Evolutionary conservation across 2,888 invertebrate species (phyloP), one percentile per base, ranked within the genome.

Genomic region (Torymus tubicola): DNA sequence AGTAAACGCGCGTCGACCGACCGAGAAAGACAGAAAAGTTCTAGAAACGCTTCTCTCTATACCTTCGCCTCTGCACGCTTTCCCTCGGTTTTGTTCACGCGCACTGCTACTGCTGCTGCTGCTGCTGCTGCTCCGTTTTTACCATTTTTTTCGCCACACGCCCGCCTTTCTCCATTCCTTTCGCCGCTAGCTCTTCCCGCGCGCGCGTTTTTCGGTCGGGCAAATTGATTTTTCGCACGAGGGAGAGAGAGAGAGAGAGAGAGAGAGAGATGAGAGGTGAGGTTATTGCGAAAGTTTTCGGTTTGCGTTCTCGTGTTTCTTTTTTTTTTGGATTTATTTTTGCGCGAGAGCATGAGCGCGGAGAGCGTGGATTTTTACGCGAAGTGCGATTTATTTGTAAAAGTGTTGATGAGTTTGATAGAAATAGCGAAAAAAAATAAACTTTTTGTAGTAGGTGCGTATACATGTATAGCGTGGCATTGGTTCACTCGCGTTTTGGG

Each of bases 21-120:
- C 52, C 69, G 67, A 76, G 63, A 69, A 63, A 68, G 69, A 76
- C 55, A 63, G 42, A 61, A 60, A 69, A 61, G 61, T 68, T 69
- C 18, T 18, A 52, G 60, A 31, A 31, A 31, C 31, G 31, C 31
- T 31, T 31, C 31, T 31, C 24, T 24, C 31, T 31, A 3, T 31
- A 31, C 60, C 57, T 14, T 8, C 52, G 52, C 55, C 65, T n/a
- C n/a, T n/a, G n/a, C n/a, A 1, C 21, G 64, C 64, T 70, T 77
- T 77, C 64, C 70, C 70, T 55, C n/a, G 73, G 53, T 52, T 63
- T 69, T 67, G 21, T 55, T 55, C 53, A 4, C 52, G 4, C 42
- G 55, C 42, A 8, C 5, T 60, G n/a, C 57, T 8, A n/a, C 60
- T 24, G 11, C 18, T 68, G 55, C 12, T 24, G 31, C 52, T n/a